Conservation (phyloP, 2,888 invertebrate species). For the Sinopyrophorus schimmeli region DNA sequence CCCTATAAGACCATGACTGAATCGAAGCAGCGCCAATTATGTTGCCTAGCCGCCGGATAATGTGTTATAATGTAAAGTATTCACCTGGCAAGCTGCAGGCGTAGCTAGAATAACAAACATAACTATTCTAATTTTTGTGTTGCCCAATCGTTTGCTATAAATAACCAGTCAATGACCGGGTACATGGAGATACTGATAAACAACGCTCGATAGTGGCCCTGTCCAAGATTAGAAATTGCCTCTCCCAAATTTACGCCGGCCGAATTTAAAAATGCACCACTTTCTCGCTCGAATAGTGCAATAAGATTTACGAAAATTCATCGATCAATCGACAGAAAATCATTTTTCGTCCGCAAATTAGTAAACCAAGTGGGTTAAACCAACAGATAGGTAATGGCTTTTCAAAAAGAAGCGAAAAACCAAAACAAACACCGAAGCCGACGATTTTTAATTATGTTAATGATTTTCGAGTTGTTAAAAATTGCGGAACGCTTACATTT, state of each 20-base stretch:
- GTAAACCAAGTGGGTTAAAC: too few species aligned
- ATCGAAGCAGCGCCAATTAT: neutral
- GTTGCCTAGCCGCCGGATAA: neutral
- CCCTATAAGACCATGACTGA: too few species aligned
- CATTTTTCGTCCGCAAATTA: too few species aligned
- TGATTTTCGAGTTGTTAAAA: too few species aligned
- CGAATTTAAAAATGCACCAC: constrained; percentile 9
- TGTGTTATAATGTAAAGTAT: constrained; percentile 17
- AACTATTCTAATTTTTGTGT: constrained; percentile 39
- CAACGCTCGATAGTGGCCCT: constrained; percentile 25
- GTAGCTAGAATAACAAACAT: constrained; percentile 33
- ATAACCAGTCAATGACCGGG: constrained; percentile 40
- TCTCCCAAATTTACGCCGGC: constrained; percentile 16
- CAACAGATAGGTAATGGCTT: too few species aligned
- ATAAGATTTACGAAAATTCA: too few species aligned
- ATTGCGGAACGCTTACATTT: too few species aligned
- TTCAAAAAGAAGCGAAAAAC: too few species aligned
- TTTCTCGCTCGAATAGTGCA: too few species aligned
- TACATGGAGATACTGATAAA: constrained; percentile 34
- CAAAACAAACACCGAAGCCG: too few species aligned
- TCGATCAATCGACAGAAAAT: too few species aligned
- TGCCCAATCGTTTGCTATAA: constrained; percentile 40
- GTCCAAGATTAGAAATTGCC: constrained; percentile 10
- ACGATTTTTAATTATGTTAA: too few species aligned
- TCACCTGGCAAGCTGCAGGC: constrained; percentile 34